Percentiles rank a stretch among this genome's conserved stretches.
phyloP scores from a whole-genome alignment of 2,113 vertebrate species.

The Trematomus loennbergii region DNA sequence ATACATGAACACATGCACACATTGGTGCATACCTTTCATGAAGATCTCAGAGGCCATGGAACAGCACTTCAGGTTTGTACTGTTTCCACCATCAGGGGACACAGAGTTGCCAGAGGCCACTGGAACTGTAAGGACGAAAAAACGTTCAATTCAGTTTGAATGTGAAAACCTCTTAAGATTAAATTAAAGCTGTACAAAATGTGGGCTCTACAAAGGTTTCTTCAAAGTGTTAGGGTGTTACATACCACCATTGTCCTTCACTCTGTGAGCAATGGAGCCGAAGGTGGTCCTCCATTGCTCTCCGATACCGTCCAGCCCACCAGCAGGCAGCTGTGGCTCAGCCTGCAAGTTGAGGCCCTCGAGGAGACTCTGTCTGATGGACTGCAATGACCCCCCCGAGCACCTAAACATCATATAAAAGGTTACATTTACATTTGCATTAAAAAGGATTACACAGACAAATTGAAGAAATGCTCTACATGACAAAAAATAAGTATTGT shows the following conservation, averaged over 20 bases:
- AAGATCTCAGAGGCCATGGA: conserved; percentile 70
- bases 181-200: neutral
- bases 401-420: conserved; percentile 64
- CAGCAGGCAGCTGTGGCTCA: conserved; percentile 69
- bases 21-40: conserved; percentile 73
- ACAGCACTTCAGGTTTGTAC: conserved; percentile 64
- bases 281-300: conserved; percentile 70
- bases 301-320: conserved; percentile 56
- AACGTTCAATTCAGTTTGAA: neutral
- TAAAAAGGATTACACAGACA: neutral
- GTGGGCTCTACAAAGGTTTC: neutral
- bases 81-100: conserved; percentile 43
- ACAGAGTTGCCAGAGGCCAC: conserved; percentile 18
- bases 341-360: conserved; percentile 69
- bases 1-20: neutral
- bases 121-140: conserved; percentile 23
- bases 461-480: neutral
- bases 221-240: neutral
- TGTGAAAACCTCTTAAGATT: neutral
- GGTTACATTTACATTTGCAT: neutral
- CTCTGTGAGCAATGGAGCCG: neutral
- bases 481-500: neutral
- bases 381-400: conserved; percentile 56
- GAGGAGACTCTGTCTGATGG: conserved; percentile 73
- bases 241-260: conserved; percentile 24